A percentile compares a stretch with the other conserved stretches of the same genome.
These are phyloP conservation scores for Gonioctena quinquepunctata DNA, from an alignment of 1,140 invertebrate species.

Conservation along the genomic window DNA sequence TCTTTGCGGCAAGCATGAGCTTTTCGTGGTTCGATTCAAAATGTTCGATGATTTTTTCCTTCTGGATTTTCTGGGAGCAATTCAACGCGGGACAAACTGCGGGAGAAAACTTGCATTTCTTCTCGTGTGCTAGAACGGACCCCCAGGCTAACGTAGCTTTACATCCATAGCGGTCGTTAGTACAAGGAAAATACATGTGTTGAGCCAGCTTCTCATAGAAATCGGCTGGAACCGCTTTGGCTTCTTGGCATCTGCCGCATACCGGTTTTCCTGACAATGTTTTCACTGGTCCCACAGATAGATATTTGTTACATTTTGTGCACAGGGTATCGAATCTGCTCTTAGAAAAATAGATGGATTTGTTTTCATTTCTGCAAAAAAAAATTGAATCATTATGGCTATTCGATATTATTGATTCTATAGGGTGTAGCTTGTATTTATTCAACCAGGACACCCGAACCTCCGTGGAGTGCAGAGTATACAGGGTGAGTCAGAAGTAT, in stretches of 20 bases:
- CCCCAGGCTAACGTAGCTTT: background rate
- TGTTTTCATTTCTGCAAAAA: too few relatives aligned
- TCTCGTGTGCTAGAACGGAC: background rate
- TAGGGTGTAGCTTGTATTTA: too few relatives aligned
- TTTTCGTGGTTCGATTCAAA: background rate
- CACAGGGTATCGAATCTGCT: background rate
- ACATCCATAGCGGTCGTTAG: background rate
- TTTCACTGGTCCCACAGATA: background rate
- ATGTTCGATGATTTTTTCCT: background rate
- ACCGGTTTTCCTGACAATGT: background rate
- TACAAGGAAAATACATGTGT: slow-evolving; percentile 7
- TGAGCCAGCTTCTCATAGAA: background rate
- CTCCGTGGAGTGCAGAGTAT: too few relatives aligned
- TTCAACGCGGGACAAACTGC: background rate
- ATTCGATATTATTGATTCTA: too few relatives aligned
- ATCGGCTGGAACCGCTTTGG: background rate
- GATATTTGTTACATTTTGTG: background rate
- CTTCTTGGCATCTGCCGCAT: background rate
- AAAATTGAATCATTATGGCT: too few relatives aligned
- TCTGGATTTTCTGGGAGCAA: background rate
- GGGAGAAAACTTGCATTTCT: background rate
- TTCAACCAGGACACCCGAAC: too few relatives aligned
- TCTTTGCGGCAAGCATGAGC: background rate
- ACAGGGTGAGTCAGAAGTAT: too few relatives aligned
- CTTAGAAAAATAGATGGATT: background rate